Percentiles rank a stretch among this genome's conserved stretches.
These are phyloP conservation scores for Girardia tigrina DNA, from an alignment of 2,888 invertebrate species.

Conservation along the genomic window DNA sequence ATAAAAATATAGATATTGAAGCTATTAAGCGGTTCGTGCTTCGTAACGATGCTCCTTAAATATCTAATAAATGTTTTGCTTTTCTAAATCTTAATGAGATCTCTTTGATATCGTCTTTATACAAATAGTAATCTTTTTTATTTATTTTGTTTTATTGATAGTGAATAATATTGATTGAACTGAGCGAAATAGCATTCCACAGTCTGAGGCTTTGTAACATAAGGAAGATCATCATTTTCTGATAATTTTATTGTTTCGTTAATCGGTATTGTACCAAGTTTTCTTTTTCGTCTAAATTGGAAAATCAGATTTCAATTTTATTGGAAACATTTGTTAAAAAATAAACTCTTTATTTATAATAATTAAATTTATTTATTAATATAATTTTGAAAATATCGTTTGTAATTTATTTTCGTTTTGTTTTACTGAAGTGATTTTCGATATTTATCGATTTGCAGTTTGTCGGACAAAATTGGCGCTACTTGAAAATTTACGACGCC, in stretches of 20 bases:
- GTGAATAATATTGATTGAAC: neutral
- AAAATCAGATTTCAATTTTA: neutral
- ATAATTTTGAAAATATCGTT: too few relatives aligned
- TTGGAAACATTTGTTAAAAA: neutral
- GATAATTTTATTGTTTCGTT: constrained; percentile 1
- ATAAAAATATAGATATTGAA: constrained; percentile 11
- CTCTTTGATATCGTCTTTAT: neutral
- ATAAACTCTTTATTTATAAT: neutral
- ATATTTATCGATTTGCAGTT: too few relatives aligned
- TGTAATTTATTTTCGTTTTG: too few relatives aligned
- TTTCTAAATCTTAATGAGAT: neutral
- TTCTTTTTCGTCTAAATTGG: neutral
- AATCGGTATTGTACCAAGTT: neutral
- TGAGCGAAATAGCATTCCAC: too few relatives aligned
- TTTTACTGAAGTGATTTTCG: too few relatives aligned
- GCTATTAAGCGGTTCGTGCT: neutral
- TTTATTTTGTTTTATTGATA: neutral
- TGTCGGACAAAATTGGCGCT: too few relatives aligned
- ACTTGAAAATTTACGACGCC: too few relatives aligned
- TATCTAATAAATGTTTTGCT: neutral
- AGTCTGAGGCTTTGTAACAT: too few relatives aligned
- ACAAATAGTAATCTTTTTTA: too few relatives aligned
- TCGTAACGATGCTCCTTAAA: neutral
- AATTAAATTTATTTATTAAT: too few relatives aligned
- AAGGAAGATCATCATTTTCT: too few relatives aligned